A percentile compares a stretch with the other conserved stretches of the same genome.
Conservation (phyloP, 2,797 vertebrate species). For the Lithobates sylvaticus region DNA sequence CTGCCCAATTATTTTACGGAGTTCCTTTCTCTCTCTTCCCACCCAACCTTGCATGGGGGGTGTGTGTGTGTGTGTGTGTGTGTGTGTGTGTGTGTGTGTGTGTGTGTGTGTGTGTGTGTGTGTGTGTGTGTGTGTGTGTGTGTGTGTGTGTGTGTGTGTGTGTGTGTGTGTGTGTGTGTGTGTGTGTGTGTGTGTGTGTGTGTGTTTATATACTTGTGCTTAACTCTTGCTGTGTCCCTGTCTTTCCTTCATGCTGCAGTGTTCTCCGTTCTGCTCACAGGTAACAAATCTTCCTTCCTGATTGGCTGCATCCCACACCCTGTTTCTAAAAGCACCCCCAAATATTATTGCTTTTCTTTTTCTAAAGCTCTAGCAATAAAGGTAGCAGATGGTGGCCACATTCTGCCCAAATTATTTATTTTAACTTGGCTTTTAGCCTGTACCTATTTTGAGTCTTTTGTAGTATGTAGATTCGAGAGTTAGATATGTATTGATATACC, state of each 20-base stretch:
- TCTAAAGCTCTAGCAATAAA: neutral
- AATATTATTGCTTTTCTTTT: neutral
- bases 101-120: conserved; percentile 24
- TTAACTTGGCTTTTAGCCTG: no score
- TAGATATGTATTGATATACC: neutral
- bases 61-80: conserved; percentile 21
- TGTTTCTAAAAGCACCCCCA: neutral
- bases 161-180: conserved; percentile 24
- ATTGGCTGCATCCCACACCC: neutral
- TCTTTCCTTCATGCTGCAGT: conserved; percentile 72
- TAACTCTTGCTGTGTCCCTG: conserved; percentile 62
- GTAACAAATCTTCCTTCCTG: conserved; percentile 68
- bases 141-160: conserved; percentile 24
- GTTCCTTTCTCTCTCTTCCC: neutral
- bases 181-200: no score
- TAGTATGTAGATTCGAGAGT: neutral
- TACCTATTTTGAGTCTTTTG: no score
- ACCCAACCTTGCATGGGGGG: conserved; percentile 12
- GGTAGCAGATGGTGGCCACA: no score
- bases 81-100: conserved; percentile 24
- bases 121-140: conserved; percentile 24
- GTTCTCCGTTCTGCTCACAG: conserved; percentile 65
- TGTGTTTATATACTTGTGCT: conserved; percentile 46
- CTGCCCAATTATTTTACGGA: neutral
- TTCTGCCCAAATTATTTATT: no score